phyloP scores from a whole-genome alignment of 1,140 invertebrate species.

The Atopsyche davidsoni region DNA sequence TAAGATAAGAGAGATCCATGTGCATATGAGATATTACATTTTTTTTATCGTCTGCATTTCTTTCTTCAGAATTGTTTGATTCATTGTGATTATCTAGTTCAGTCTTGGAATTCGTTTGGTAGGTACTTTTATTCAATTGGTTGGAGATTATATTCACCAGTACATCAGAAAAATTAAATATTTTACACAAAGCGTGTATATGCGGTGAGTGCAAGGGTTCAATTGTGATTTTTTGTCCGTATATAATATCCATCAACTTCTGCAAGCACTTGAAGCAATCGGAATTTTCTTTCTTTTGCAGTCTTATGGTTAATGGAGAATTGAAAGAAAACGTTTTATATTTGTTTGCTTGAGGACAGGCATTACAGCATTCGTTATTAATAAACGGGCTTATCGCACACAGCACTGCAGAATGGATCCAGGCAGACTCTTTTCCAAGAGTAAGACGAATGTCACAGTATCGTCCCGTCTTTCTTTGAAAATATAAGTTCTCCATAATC shows the following conservation, averaged over 20 bases:
- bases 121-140: constrained; percentile 10
- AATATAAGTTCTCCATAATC: constrained; percentile 5
- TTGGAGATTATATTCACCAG: constrained; percentile 20
- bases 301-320: constrained; percentile 22
- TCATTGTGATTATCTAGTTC: not conserved
- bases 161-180: constrained; percentile 20
- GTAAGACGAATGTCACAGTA: constrained; percentile 15
- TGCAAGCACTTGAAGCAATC: constrained; percentile 25
- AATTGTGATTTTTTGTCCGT: constrained; percentile 19
- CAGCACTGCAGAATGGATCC: constrained; percentile 10
- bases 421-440: constrained; percentile 8
- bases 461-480: constrained; percentile 6
- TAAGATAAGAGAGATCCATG: constrained; percentile 5
- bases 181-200: constrained; percentile 18
- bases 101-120: not conserved
- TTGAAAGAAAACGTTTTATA: constrained; percentile 21
- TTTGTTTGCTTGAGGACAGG: constrained; percentile 9
- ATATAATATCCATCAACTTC: constrained; percentile 25
- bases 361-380: constrained; percentile 22
- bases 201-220: constrained; percentile 13
- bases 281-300: constrained; percentile 20
- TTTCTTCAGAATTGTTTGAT: constrained; percentile 1
- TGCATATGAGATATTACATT: constrained; percentile 4
- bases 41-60: not conserved
- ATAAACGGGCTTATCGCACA: constrained; percentile 21